These are phyloP conservation scores for Entomyzon cyanotis DNA, from an alignment of 2,113 vertebrate genomes.

Conservation along the genomic window DNA sequence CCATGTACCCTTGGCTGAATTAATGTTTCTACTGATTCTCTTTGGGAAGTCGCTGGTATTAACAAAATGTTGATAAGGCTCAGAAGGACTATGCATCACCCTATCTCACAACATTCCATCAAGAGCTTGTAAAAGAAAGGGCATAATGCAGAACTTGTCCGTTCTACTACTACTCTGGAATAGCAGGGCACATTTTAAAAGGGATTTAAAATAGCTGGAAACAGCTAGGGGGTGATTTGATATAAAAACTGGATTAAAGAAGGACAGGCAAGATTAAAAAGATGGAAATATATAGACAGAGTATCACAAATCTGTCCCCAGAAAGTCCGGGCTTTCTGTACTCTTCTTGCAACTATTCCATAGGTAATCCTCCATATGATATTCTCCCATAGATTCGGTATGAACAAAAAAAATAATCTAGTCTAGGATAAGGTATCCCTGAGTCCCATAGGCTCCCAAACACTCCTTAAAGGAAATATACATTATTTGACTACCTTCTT, in stretches of 20 bases:
- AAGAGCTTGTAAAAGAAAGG: not conserved
- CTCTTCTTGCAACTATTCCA: not conserved
- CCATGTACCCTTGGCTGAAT: not conserved
- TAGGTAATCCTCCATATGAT: not conserved
- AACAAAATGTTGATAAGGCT: not conserved
- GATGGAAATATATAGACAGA: not conserved
- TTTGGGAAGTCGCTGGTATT: not conserved
- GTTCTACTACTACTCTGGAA: not conserved
- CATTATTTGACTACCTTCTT: not conserved
- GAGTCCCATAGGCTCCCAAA: not conserved
- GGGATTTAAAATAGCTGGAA: not conserved
- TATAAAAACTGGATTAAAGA: not conserved
- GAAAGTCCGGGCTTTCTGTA: not conserved
- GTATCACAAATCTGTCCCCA: not conserved
- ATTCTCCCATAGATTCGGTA: not conserved
- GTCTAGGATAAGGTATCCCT: not conserved
- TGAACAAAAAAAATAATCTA: not conserved
- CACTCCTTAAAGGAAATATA: not conserved
- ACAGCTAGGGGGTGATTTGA: not conserved
- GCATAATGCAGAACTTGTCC: not conserved
- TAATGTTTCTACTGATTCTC: not conserved
- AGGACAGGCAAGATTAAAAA: not conserved
- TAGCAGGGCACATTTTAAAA: not conserved
- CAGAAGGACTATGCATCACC: not conserved
- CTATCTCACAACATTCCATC: not conserved